Evolutionary conservation across 2,888 invertebrate genomes (phyloP), one percentile per base, ranked within the genome.

Genomic region (Coleophora deauratella): DNA sequence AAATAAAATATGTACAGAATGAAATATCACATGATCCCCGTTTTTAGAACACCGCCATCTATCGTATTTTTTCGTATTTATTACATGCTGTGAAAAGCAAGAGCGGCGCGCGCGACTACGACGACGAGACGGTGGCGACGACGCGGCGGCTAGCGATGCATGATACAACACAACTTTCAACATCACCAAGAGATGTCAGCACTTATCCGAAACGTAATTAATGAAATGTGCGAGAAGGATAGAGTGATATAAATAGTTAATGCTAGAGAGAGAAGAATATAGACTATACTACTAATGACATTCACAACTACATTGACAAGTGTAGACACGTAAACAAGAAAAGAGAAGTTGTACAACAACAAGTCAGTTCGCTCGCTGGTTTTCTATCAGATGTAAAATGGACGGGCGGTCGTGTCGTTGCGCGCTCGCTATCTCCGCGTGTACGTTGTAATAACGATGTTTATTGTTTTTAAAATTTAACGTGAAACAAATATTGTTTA

Each of bases 341-440:
- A 82, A 81, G 81, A 84, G 84, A 84, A 81, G 81, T 84, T 81
- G 84, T 82, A 81, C 81, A 82, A 84, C 84, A 84, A 84, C 85
- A 82, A 84, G 66, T 60, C 63, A 57, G 51, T 54, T 60, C 63
- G 63, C 21, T 60, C 63, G 63, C 69, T 72, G 75, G 69, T 80
- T 79, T 84, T 81, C 81, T 80, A 84, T 86, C 84, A 85, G 84
- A 85, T 78, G 86, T 82, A 82, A 82, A 85, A 82, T 82, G 85
- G 81, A 76, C 81, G 85, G 67, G 79, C 77, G 79, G 78, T 74
- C 71, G 80, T 78, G 76, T 77, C 55, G 80, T 61, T 66, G 76
- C 68, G 76, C 73, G 79, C 73, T 81, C 75, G 79, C 72, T 69
- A 68, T 61, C 72, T 75, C 75, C 80, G 84, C 79, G 81, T 81